Base-by-base conservation (phyloP, 64 coral and sea anemone species). In the Acropora tenuis region DNA sequence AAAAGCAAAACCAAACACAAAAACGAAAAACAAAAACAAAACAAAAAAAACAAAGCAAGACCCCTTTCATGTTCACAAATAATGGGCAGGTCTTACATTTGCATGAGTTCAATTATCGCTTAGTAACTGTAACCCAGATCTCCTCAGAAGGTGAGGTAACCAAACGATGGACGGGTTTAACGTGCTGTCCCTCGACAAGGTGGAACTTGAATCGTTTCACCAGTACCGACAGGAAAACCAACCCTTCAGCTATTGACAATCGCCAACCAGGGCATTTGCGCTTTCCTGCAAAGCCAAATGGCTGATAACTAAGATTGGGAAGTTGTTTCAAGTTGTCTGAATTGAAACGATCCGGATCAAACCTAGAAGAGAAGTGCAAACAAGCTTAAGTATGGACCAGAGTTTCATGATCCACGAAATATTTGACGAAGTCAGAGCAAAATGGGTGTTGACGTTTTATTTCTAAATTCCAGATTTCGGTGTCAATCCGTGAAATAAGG, bases 241-340 rank as follows among this genome's bases (percentile, higher is more conserved):
- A 50, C 47, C 93, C 90, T 63, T 98, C 93, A 6, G 93, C 93
- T 43, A 95, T 80, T 10, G 96, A 92, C 57, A 98, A 95, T 43
- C 96, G 90, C 76, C 93, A 98, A 63, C 87, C 96, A 9, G 93
- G 96, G 79, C 96, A 98, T 71, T 98, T 98, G 7, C 96, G 90
- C 66, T 95, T 98, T 18, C 96, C 96, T 9, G 96, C 96, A 90
- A 98, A 98, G 8, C 96, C 96, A 90, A 98, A 98, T 12, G 96
- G 96, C 49, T 95, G 87, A 42, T 83, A 98, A 16, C 90, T 93
- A 8, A 95, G 90, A 16, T 80, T 82, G 42, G 90, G 90, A 40
- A 88, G 90, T 47, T 98, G 83, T 50, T 98, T 98, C 1, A 86
- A 79, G 43, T 95, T 89, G 18, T 93, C 96, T 43, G 90, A 80